Base-by-base conservation (phyloP, 2,797 vertebrate genomes). In the Gymnocypris eckloni region DNA sequence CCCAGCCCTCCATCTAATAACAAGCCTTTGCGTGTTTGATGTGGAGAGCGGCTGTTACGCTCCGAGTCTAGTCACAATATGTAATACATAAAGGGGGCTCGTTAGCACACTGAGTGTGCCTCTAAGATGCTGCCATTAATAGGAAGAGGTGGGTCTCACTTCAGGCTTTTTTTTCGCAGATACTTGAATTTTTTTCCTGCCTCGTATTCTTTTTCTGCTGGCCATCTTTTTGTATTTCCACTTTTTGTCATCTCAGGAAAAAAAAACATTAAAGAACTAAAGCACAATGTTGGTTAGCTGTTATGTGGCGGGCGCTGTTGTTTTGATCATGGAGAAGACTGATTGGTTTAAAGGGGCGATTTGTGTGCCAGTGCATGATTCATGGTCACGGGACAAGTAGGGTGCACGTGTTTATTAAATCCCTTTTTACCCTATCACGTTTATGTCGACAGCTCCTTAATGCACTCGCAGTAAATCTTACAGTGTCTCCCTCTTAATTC, bases 31-130 rank as follows among this genome's bases (percentile, higher is more conserved):
- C 93, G 92, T 96, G 97, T 98, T 97, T 98, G 97, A 99, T 98
- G 97, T 97, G 95, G 94, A 97, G 96, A 97, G 96, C 95, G 89
- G 95, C 95, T 93, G 95, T 95, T 95, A 95, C 95, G 92, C 95
- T 96, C 95, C 95, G 95, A 96, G 95, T 97, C 96, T 94, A 93
- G 95, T 96, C 96, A 95, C 97, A 97, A 97, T 96, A 96, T 97
- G 96, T 96, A 96, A 96, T 95, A 95, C 97, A 96, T 97, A 97
- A 97, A 97, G 96, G 91, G 93, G 37, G 95, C 96, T 98, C 96
- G 97, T 98, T 97, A 97, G 96, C 95, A 96, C 94, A 92, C 93
- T 95, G 96, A 97, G 96, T 96, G 95, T 95, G 95, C 94, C 96
- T 96, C 96, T 96, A 96, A 96, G 95, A 95, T 96, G 95, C 95